Evolutionary conservation across 2,113 vertebrate species (phyloP).

Genomic region (Phaethornis superciliosus): DNA sequence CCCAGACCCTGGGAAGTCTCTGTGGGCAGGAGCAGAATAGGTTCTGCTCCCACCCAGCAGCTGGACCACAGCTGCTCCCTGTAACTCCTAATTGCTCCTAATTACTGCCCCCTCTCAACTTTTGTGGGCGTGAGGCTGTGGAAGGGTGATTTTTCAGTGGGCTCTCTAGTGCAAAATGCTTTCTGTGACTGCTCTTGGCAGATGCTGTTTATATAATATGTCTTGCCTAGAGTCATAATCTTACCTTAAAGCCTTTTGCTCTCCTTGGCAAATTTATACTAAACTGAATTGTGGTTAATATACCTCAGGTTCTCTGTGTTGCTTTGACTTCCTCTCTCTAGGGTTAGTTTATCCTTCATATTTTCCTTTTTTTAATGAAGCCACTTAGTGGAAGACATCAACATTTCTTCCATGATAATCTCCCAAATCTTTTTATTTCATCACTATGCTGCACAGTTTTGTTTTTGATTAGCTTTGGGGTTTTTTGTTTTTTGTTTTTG

Average conservation of each 20-base stretch:
- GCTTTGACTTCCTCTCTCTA: slow-evolving; percentile 23
- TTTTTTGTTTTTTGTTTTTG: neutral
- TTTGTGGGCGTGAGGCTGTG: rapidly evolving
- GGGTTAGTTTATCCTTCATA: slow-evolving; percentile 1
- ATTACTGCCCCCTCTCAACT: neutral
- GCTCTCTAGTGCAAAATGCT: neutral
- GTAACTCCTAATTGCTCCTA: neutral
- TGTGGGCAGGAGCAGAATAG: neutral
- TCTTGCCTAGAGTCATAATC: slow-evolving; percentile 44
- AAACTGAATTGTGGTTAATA: slow-evolving; percentile 53
- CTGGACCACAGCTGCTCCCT: neutral
- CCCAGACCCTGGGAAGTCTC: rapidly evolving
- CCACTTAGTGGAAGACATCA: slow-evolving; percentile 15
- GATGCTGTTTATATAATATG: neutral
- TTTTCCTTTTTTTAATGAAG: slow-evolving; percentile 22
- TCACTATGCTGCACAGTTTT: neutral
- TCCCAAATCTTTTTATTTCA: slow-evolving; percentile 1
- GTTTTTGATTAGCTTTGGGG: neutral
- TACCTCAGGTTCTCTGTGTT: slow-evolving; percentile 14
- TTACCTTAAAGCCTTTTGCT: slow-evolving; percentile 49
- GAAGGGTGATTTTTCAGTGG: neutral
- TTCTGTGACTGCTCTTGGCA: neutral
- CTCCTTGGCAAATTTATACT: slow-evolving; percentile 38
- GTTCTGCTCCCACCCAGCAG: neutral
- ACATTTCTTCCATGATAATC: slow-evolving; percentile 25